Evolutionary conservation across 1,140 invertebrate species (phyloP), one percentile per base, ranked within the genome.

Genomic region (Pristionchus pacificus): DNA sequence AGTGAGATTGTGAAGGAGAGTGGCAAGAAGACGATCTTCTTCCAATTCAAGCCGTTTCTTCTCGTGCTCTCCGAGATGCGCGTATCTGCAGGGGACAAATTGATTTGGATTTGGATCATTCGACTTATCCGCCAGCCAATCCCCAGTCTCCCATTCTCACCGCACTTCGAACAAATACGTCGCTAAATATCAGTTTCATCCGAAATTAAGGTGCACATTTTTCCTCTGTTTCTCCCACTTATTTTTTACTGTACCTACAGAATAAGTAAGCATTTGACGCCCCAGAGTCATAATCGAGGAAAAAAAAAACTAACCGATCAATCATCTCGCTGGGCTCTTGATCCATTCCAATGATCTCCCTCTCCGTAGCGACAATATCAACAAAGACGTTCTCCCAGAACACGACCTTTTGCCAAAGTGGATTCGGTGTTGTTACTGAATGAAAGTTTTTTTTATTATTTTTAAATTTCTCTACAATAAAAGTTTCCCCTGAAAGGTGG

Each of bases 311-410:
- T 55, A 10, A 65, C 70, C 95, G 89, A 82, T 98, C 95, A 91
- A 99, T 97, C 95, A 99, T 97, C 87, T 98, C 96, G 32, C 91
- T 89, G 2, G 95, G 93, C 62, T 95, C 94, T 86, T 98, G 95
- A 87, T 99, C 97, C 95, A 99, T 97, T 66, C 97, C 97, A 74
- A 98, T 93, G 88, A 98, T 93, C 83, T 99, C 96, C 65, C 97
- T 87, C 84, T 99, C 97, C 85, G 98, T 95, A 62, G 95, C 95
- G 0, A 99, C 96, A 0, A 95, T 94, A 86, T 99, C 96, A 29
- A 98, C 87, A 83, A 98, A 99, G 0, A 93, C 92, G 85, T 98
- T 95, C 86, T 99, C 96, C 96, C 97, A 99, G 85, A 98, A 98
- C 82, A 98, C 93, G 92, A 98, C 95, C 86, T 98, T 92, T 85